Evolutionary conservation across 2,113 vertebrate species (phyloP).

Genomic region (Reinhardtius hippoglossoides): DNA sequence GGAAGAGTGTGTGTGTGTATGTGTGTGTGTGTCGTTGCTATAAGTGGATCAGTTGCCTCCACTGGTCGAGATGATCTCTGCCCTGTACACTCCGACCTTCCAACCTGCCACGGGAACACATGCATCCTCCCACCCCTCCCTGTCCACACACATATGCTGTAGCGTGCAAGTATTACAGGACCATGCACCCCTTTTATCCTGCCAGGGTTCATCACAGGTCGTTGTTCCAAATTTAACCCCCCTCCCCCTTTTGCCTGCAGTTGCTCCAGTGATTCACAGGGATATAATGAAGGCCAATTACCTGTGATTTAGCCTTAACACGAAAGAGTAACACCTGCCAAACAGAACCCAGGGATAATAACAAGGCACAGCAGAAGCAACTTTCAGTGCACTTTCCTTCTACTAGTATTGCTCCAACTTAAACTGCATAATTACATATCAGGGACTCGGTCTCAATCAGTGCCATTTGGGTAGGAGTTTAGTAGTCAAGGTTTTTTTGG

Average conservation of each 20-base stretch:
- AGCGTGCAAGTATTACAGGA: constrained; percentile 1
- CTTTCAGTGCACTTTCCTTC: constrained; percentile 8
- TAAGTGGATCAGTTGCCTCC: constrained; percentile 29
- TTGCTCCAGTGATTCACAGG: constrained; percentile 49
- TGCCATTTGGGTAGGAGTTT: neutral
- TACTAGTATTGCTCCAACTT: neutral
- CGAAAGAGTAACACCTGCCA: constrained; percentile 48
- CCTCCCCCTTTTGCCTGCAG: neutral
- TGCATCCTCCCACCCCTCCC: neutral
- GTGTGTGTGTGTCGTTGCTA: constrained; percentile 1
- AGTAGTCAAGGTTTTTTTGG: too few relatives aligned
- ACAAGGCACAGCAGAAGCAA: constrained; percentile 15
- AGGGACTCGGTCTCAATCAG: constrained; percentile 2
- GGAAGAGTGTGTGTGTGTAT: constrained; percentile 23
- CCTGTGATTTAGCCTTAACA: constrained; percentile 52
- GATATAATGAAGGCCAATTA: constrained; percentile 50
- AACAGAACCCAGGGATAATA: constrained; percentile 36
- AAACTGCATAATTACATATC: constrained; percentile 25
- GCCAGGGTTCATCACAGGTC: constrained; percentile 29
- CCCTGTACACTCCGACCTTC: neutral
- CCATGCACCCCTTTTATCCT: constrained; percentile 12
- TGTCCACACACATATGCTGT: constrained; percentile 13
- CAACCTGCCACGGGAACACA: neutral
- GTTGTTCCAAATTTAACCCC: constrained; percentile 35
- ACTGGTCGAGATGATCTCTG: constrained; percentile 27